Conservation (phyloP, 1,140 invertebrate species). For the Notospermus geniculatus region DNA sequence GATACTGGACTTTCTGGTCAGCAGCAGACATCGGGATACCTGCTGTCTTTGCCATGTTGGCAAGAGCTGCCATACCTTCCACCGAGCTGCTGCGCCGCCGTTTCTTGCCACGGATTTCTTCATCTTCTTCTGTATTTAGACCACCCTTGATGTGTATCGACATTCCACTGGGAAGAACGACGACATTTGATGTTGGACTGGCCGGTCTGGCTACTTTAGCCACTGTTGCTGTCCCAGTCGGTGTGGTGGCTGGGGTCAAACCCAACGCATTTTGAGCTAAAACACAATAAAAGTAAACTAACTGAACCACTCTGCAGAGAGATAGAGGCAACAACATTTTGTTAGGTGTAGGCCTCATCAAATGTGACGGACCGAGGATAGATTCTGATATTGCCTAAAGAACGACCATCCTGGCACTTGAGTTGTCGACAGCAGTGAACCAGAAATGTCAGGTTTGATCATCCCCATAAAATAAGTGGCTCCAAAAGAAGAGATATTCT, state of each 20-base stretch:
- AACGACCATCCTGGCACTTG: too few species aligned
- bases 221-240: slow-evolving; percentile 15
- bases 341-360: too few species aligned
- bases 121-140: slow-evolving; percentile 47
- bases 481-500: too few species aligned
- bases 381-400: too few species aligned
- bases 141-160: slow-evolving; percentile 51
- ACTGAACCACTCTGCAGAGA: too few species aligned
- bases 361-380: too few species aligned
- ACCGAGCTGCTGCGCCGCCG: slow-evolving; percentile 38
- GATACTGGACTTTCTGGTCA: slow-evolving; percentile 17
- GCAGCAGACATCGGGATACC: slow-evolving; percentile 9
- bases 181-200: slow-evolving; percentile 50
- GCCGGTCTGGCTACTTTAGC: slow-evolving; percentile 34
- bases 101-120: slow-evolving; percentile 33
- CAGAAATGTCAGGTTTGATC: too few species aligned
- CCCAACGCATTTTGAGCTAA: slow-evolving; percentile 6
- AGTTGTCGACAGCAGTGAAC: too few species aligned
- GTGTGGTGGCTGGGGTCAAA: slow-evolving; percentile 16
- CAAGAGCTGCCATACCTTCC: slow-evolving; percentile 19
- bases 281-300: too few species aligned
- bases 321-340: too few species aligned
- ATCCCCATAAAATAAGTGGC: too few species aligned
- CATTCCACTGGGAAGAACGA: slow-evolving; percentile 50
- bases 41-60: neutral